A percentile compares a stretch with the other conserved stretches of the same genome.
phyloP scores from a whole-genome alignment of 1,140 invertebrate genomes.

The Drosophila trapezifrons region DNA sequence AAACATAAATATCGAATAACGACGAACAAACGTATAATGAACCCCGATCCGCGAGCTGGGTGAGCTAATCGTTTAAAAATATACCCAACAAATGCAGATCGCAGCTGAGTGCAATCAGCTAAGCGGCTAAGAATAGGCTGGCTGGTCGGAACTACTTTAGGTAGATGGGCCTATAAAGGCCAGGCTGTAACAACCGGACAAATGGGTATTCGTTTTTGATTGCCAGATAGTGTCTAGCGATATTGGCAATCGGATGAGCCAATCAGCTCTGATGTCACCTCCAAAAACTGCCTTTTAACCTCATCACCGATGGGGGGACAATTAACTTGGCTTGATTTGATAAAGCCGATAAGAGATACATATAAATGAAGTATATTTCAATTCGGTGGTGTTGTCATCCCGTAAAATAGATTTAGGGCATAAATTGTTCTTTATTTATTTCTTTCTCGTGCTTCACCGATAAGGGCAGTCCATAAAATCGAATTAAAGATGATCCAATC shows the following conservation, averaged over 20 bases:
- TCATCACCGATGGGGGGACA: neutral
- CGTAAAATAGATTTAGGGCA: constrained; percentile 4
- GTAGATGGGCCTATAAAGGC: constrained; percentile 22
- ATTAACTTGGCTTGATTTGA: constrained; percentile 6
- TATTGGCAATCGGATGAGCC: constrained; percentile 52
- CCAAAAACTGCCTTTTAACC: constrained; percentile 21
- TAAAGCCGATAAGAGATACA: constrained; percentile 12
- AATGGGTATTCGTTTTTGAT: constrained; percentile 26
- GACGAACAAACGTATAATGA: constrained; percentile 1
- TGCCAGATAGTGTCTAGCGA: constrained; percentile 49
- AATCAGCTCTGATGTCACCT: constrained; percentile 50
- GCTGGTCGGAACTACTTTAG: constrained; percentile 25
- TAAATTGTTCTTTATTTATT: neutral
- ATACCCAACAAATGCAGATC: constrained; percentile 30
- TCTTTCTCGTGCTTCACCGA: neutral
- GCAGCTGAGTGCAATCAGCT: constrained; percentile 42
- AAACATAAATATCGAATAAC: constrained; percentile 55
- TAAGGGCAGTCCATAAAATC: constrained; percentile 3
- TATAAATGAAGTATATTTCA: constrained; percentile 8
- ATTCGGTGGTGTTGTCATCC: neutral
- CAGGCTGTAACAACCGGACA: constrained; percentile 12
- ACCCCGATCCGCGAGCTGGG: constrained; percentile 1
- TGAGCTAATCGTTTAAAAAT: constrained; percentile 68
- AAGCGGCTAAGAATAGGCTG: constrained; percentile 48
- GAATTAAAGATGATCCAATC: constrained; percentile 27